phyloP scores from a whole-genome alignment of 2,113 vertebrate species.

The Passer domesticus region DNA sequence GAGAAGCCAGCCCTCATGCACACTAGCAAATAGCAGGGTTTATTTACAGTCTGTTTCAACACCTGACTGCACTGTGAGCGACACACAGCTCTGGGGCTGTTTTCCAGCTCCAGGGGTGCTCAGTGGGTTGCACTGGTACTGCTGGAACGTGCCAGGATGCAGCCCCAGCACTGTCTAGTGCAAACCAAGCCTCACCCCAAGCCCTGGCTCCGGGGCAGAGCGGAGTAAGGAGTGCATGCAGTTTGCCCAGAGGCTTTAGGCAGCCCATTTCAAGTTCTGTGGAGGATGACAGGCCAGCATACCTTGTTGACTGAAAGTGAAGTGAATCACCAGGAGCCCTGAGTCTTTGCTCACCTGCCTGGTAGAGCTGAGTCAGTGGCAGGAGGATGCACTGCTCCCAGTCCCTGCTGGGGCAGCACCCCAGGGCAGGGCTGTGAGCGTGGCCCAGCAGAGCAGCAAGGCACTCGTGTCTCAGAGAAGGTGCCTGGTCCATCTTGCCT shows the following conservation, averaged over 20 bases:
- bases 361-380: neutral
- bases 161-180: neutral
- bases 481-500: neutral
- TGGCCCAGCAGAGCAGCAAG: constrained; percentile 40
- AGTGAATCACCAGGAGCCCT: neutral
- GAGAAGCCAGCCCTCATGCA: constrained; percentile 30
- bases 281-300: neutral
- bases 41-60: constrained; percentile 8
- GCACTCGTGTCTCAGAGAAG: constrained; percentile 9
- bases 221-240: neutral
- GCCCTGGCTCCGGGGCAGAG: neutral
- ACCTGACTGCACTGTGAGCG: neutral
- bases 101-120: neutral
- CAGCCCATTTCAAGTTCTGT: neutral
- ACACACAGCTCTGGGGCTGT: neutral
- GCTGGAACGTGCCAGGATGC: neutral
- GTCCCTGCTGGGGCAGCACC: neutral
- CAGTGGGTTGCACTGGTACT: neutral
- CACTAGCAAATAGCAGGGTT: neutral
- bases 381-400: neutral
- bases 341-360: neutral
- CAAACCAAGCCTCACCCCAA: neutral
- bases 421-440: neutral
- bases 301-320: neutral
- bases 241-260: neutral